Base-by-base conservation (phyloP, 2,113 vertebrate species). In the Onychostoma macrolepis region DNA sequence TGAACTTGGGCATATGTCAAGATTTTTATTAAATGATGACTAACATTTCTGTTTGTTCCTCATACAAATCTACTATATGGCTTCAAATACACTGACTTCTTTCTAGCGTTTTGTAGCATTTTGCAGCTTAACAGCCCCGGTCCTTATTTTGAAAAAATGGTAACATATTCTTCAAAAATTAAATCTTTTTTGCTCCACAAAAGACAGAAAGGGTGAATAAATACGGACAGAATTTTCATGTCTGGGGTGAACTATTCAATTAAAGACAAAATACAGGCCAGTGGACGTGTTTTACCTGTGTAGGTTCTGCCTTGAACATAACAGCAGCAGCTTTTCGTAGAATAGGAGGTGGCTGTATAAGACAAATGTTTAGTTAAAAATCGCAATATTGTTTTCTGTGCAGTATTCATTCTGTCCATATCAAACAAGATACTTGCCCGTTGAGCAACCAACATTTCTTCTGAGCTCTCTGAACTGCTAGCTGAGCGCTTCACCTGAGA, bases 391-490 rank as follows among this genome's bases (percentile, higher is more conserved):
- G 12, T 65, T 77, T 61, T 71, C 7, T 75, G 30, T 10, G 38
- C 7, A 19, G 71, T 36, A 69, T 53, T 72, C 2, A 43, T 5
- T 67, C 3, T 15, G 5, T 53, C 13, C 3, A 21, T 63, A 19
- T 43, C 30, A 33, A 85, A 13, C 56, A n/a, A 53, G 48, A 78
- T 26, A 28, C 50, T 87, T 45, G 7, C 65, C 65, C 10, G 1
- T 43, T 8, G 53, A 43, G 69, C 72, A 91, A 92, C 92, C 74
- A 94, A 92, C 91, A 90, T 78, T 89, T 95, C 93, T 28, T 95
- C 95, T 19, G 94, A 94, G 85, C 95, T 96, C 89, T 95, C 95
- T 43, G 95, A 95, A 83, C 93, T 94, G 90, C 92, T 94, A n/a
- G 56, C 43, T 2, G 93, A 85, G 28, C 75, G 79, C 79, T 92